Conservation (phyloP, 2,113 vertebrate species). For the Dasyornis broadbenti region DNA sequence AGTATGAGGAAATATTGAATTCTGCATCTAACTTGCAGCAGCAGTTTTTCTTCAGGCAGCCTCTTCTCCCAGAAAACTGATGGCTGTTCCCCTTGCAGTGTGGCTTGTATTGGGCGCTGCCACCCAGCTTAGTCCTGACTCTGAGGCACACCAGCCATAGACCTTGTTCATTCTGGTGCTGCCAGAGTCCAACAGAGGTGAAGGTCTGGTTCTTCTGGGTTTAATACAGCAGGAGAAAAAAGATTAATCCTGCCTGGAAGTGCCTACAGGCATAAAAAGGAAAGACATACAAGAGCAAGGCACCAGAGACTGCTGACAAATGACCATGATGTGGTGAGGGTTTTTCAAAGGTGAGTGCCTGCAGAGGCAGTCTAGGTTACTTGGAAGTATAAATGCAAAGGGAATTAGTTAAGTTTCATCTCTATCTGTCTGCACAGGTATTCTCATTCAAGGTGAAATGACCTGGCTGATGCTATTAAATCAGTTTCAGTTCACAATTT, state of each 20-base stretch:
- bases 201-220: neutral
- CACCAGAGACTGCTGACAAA: neutral
- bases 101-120: neutral
- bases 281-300: neutral
- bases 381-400: neutral
- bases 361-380: neutral
- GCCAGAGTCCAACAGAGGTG: fast-evolving
- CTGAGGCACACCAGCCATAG: neutral
- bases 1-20: constrained; percentile 7
- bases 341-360: neutral
- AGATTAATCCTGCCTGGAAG: neutral
- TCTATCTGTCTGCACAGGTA: neutral
- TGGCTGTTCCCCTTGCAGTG: neutral
- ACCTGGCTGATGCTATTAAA: neutral
- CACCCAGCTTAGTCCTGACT: neutral
- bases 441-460: neutral
- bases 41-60: neutral
- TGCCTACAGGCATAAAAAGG: neutral
- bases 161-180: neutral
- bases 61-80: neutral
- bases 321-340: neutral
- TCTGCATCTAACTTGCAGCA: neutral
- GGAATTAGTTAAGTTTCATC: neutral
- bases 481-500: neutral
- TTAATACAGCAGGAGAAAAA: neutral